These are phyloP conservation scores for Drosophila glabriapex DNA, from an alignment of 2,888 invertebrate genomes.

Conservation along the genomic window DNA sequence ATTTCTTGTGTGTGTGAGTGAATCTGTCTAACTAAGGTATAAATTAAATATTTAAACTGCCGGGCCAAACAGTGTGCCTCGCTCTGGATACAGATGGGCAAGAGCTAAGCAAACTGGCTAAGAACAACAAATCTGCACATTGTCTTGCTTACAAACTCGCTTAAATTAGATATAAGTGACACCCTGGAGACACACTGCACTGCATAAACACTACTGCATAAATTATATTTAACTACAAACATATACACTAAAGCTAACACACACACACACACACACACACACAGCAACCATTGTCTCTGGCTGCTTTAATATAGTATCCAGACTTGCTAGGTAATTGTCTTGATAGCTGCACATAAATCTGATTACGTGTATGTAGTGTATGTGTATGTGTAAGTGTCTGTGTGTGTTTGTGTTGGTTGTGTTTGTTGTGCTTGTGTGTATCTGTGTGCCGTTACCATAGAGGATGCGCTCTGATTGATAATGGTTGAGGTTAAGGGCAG, in stretches of 20 bases:
- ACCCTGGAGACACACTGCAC: constrained; percentile 56
- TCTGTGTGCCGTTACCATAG: constrained; percentile 3
- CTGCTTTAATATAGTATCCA: constrained; percentile 34
- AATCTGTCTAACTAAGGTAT: constrained; percentile 6
- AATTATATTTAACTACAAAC: constrained; percentile 73
- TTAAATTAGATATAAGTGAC: constrained; percentile 67
- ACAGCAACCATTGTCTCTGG: constrained; percentile 12
- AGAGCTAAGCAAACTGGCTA: constrained; percentile 20
- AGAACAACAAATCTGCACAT: constrained; percentile 53
- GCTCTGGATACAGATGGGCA: constrained; percentile 18
- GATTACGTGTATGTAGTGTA: constrained; percentile 26
- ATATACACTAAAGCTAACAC: constrained; percentile 12
- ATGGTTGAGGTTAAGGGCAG: constrained; percentile 36
- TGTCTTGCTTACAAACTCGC: constrained; percentile 64
- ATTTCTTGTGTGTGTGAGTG: constrained; percentile 29
- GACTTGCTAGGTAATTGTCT: constrained; percentile 64
- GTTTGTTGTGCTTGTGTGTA: constrained; percentile 11
- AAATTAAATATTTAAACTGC: constrained; percentile 27
- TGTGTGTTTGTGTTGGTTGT: constrained; percentile 4
- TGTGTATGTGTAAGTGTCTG: neutral
- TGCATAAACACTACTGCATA: constrained; percentile 62
- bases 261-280: constrained; percentile 18
- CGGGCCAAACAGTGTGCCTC: constrained; percentile 12
- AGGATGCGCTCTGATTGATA: constrained; percentile 71
- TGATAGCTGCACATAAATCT: constrained; percentile 75